Base-by-base conservation (phyloP, 1,140 invertebrate genomes). In the Pseudomyrmex concolor region DNA sequence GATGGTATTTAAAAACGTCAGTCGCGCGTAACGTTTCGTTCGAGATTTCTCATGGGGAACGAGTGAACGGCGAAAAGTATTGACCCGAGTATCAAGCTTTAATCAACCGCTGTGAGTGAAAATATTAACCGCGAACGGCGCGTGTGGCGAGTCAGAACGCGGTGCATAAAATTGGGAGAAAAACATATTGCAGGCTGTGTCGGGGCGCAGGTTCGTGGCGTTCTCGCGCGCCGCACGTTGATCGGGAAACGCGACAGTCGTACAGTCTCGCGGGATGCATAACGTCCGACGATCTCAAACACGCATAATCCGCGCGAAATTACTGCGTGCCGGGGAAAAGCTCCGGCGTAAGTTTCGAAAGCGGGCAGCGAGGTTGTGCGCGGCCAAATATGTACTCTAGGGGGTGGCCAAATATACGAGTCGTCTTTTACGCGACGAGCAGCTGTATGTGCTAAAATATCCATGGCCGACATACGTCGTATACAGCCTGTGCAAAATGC, bases 341-440 rank as follows among this genome's bases (percentile, higher is more conserved):
- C 81, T 73, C 43, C 62, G 63, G 34, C 63, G 19, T 76, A 85
- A 88, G 86, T 87, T 88, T 87, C 63, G 62, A 77, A 85, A 87
- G 86, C 77, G 60, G 17, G 71, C 57, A 43, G 71, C 57, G 50
- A 19, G 34, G 45, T 66, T 15, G 19, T 17, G 60, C 22, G 22
- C 17, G 63, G 51, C 66, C 55, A 84, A 86, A 86, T 80, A 63
- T 63, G 82, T 86, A 76, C 78, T 80, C 81, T 50, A n/a, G 34
- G 19, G 43, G 64, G 59, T 85, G 80, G 68, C 76, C 81, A 88
- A 86, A 86, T 86, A 60, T 25, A 48, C 50, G 25, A 13, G 57
- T 51, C 59, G 67, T 85, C 59, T 86, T 88, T 85, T 67, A 66
- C 63, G 76, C 22, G 76, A 70, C 13, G 57, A 10, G 54, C 12